Conservation (phyloP, 2,888 invertebrate genomes). For the Eupeodes luniger region DNA sequence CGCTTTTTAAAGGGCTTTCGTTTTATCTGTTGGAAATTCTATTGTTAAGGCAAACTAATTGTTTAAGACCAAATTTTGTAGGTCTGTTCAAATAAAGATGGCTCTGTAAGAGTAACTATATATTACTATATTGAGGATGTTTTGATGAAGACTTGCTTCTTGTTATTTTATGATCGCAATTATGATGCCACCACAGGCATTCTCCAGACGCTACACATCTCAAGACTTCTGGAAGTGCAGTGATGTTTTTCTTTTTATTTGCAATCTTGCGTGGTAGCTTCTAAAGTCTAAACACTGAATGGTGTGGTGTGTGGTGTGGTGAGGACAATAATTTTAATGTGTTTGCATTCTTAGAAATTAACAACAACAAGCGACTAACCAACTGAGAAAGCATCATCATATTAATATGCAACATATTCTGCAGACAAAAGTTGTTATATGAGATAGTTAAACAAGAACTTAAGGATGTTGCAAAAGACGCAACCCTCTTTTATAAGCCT, state of each 20-base stretch:
- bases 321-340: slow-evolving; percentile 60
- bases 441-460: not conserved
- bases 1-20: not conserved
- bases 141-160: slow-evolving; percentile 30
- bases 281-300: not conserved
- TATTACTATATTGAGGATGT: slow-evolving; percentile 18
- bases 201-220: not conserved
- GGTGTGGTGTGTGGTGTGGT: not conserved
- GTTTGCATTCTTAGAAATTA: slow-evolving; percentile 61
- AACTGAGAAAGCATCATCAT: not conserved
- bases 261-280: slow-evolving; percentile 3
- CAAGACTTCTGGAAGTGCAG: not conserved
- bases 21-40: not conserved
- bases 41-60: not conserved
- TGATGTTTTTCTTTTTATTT: slow-evolving; percentile 20
- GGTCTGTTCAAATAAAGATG: not conserved
- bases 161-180: slow-evolving; percentile 47
- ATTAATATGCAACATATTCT: not conserved
- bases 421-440: not conserved
- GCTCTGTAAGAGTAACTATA: not conserved
- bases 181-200: slow-evolving; percentile 39
- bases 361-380: slow-evolving; percentile 8
- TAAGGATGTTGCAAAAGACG: not conserved
- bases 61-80: not conserved
- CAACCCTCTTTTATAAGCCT: too few species aligned